Conservation (phyloP, 2,797 vertebrate genomes). For the Babyrousa celebensis region DNA sequence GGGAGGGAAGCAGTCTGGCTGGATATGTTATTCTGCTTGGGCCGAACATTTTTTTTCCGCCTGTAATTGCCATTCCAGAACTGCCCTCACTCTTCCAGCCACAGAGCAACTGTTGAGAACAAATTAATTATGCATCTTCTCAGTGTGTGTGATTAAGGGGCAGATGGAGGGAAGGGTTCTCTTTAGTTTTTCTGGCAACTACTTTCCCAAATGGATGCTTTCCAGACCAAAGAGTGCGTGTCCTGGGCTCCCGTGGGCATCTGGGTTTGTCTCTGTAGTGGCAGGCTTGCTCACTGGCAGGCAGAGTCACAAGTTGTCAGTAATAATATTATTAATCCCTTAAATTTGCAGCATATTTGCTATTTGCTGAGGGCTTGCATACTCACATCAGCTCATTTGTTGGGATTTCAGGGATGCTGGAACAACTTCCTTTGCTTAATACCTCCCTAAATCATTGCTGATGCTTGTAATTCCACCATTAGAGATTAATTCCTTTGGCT, state of each 20-base stretch:
- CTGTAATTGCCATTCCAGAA: conserved; percentile 91
- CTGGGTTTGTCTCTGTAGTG: conserved; percentile 65
- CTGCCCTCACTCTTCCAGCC: conserved; percentile 86
- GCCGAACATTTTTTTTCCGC: conserved; percentile 88
- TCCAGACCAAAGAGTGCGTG: conserved; percentile 68
- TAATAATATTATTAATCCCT: conserved; percentile 70
- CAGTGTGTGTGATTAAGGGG: conserved; percentile 89
- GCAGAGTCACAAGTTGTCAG: conserved; percentile 63
- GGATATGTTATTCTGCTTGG: conserved; percentile 84
- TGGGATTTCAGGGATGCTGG: conserved; percentile 70
- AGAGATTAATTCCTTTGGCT: conserved; percentile 78
- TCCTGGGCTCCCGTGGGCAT: conserved; percentile 71
- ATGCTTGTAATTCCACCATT: conserved; percentile 75
- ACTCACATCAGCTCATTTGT: conserved; percentile 54
- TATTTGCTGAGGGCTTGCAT: conserved; percentile 62
- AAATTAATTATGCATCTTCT: conserved; percentile 92
- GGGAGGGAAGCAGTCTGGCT: conserved; percentile 82
- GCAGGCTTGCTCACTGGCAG: conserved; percentile 31
- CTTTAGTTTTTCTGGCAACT: conserved; percentile 84
- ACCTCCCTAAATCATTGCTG: conserved; percentile 72
- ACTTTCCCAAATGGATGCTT: conserved; percentile 82
- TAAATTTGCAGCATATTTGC: conserved; percentile 25
- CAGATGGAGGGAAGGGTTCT: conserved; percentile 87
- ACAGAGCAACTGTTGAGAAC: conserved; percentile 89
- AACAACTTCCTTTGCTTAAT: conserved; percentile 73